These are phyloP conservation scores for Psilopogon haemacephalus DNA, from an alignment of 2,113 vertebrate genomes.

Conservation along the genomic window DNA sequence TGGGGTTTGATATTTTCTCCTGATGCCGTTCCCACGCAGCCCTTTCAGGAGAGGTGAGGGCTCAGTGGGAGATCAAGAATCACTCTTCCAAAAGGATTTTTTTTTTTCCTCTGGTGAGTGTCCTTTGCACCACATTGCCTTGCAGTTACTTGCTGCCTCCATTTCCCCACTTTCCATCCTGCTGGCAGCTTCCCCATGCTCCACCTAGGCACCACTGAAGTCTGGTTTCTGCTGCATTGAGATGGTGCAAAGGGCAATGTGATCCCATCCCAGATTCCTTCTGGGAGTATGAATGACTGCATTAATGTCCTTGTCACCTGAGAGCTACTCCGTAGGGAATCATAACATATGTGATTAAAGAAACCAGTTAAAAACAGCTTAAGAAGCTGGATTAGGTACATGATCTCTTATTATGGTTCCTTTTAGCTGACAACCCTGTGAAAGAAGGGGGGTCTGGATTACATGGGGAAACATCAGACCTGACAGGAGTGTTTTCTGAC, in stretches of 20 bases:
- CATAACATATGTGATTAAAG: slow-evolving; percentile 34
- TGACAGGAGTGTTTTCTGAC: slow-evolving; percentile 52
- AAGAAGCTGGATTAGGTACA: slow-evolving; percentile 51
- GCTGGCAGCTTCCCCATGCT: accelerated
- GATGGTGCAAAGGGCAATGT: accelerated
- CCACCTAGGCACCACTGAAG: accelerated
- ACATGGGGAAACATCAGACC: not conserved
- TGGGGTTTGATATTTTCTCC: not conserved
- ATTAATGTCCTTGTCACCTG: slow-evolving; percentile 26
- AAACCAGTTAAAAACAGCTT: slow-evolving; percentile 48
- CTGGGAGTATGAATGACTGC: not conserved
- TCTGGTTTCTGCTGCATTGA: not conserved
- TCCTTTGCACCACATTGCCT: not conserved
- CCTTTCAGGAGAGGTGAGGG: not conserved
- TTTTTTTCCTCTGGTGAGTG: not conserved
- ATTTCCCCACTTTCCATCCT: not conserved
- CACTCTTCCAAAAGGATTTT: not conserved
- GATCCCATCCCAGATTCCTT: not conserved
- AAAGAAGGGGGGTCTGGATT: slow-evolving; percentile 53
- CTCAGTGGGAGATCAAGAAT: not conserved
- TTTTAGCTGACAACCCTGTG: slow-evolving; percentile 4
- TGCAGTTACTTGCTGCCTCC: not conserved
- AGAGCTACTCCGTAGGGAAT: not conserved
- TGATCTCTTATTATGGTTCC: slow-evolving; percentile 41
- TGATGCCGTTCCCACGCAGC: accelerated